Evolutionary conservation across 2,888 invertebrate species (phyloP).

Genomic region (Shargacucullia verbasci): DNA sequence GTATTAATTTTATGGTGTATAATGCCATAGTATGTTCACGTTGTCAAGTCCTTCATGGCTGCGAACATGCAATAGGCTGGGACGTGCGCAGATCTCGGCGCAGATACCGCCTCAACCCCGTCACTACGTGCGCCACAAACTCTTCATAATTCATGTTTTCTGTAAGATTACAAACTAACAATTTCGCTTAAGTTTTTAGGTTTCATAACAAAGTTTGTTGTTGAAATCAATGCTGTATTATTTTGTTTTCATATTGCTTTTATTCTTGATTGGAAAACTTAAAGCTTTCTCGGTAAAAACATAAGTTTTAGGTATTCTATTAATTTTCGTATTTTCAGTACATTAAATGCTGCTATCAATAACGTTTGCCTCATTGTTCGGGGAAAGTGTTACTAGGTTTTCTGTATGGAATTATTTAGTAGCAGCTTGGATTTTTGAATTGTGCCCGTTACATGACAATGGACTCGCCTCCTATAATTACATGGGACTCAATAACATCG

Average conservation of each 20-base stretch:
- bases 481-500: no score
- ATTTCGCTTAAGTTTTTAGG: constrained; percentile 20
- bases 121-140: constrained; percentile 38
- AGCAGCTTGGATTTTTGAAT: no score
- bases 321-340: no score
- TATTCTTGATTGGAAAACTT: constrained; percentile 13
- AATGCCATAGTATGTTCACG: constrained; percentile 37
- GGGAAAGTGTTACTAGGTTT: no score
- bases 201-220: constrained; percentile 29
- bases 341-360: no score
- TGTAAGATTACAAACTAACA: constrained; percentile 16
- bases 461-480: no score
- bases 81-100: constrained; percentile 67
- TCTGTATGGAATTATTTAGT: no score
- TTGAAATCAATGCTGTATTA: constrained; percentile 27
- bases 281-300: background rate
- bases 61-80: constrained; percentile 61
- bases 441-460: no score
- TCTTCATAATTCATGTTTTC: constrained; percentile 46
- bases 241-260: constrained; percentile 11
- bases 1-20: constrained; percentile 50
- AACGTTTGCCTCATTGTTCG: no score
- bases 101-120: constrained; percentile 53
- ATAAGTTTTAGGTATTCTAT: background rate
- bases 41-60: constrained; percentile 45